Evolutionary conservation across 2,888 invertebrate genomes (phyloP).

Genomic region (Eubasilissa splendida): DNA sequence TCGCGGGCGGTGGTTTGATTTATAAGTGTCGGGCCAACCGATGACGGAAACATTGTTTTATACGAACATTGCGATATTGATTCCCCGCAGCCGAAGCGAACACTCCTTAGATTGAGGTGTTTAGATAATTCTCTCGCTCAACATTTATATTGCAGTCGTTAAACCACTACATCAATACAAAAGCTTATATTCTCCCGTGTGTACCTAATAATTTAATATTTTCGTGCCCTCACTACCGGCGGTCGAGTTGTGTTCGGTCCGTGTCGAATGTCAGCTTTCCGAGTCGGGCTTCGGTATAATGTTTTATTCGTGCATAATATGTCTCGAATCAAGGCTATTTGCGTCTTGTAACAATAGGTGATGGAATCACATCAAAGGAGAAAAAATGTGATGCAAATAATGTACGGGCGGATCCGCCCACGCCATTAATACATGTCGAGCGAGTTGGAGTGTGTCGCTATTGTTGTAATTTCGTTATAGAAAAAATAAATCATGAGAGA

Average conservation of each 20-base stretch:
- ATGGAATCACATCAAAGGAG: slow-evolving; percentile 47
- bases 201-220: slow-evolving; percentile 1
- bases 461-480: slow-evolving; percentile 47
- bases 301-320: slow-evolving; percentile 16
- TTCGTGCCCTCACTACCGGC: slow-evolving; percentile 1
- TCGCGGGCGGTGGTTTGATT: slow-evolving; percentile 24
- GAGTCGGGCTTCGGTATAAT: background rate
- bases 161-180: background rate
- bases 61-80: slow-evolving; percentile 22
- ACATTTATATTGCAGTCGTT: slow-evolving; percentile 24
- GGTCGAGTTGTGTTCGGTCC: slow-evolving; percentile 10
- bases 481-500: slow-evolving; percentile 48
- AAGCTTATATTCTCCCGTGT: too few relatives aligned
- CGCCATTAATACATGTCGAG: slow-evolving; percentile 38
- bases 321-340: slow-evolving; percentile 17
- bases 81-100: background rate
- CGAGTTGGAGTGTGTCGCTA: slow-evolving; percentile 32
- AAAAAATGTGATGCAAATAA: slow-evolving; percentile 49
- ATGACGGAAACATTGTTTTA: slow-evolving; percentile 27
- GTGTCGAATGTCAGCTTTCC: slow-evolving; percentile 40
- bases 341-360: slow-evolving; percentile 34
- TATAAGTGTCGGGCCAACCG: slow-evolving; percentile 9
- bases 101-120: slow-evolving; percentile 16
- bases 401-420: slow-evolving; percentile 44
- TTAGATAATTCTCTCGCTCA: slow-evolving; percentile 15